These are phyloP conservation scores for Eretmocerus hayati DNA, from an alignment of 2,888 invertebrate genomes.

Conservation along the genomic window DNA sequence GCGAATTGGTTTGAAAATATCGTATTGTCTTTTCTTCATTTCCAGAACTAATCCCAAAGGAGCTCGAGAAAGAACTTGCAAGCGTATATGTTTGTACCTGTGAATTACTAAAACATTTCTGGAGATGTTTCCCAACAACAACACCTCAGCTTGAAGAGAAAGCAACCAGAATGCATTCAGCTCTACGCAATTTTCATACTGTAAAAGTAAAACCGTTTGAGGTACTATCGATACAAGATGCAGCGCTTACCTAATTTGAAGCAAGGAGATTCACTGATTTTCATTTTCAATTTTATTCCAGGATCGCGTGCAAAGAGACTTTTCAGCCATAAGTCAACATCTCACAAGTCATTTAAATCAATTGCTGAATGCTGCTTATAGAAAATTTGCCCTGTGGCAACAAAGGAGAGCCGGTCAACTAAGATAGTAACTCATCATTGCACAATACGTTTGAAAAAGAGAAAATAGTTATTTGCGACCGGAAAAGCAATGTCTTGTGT, in stretches of 20 bases:
- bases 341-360: constrained; percentile 82
- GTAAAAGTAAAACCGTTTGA: constrained; percentile 81
- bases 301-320: constrained; percentile 75
- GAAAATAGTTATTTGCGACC: too few relatives aligned
- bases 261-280: neutral
- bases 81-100: constrained; percentile 79
- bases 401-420: constrained; percentile 53
- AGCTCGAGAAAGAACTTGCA: constrained; percentile 76
- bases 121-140: constrained; percentile 85
- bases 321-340: constrained; percentile 72
- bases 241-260: neutral
- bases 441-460: too few relatives aligned
- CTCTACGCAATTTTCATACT: constrained; percentile 79
- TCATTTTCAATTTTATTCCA: constrained; percentile 39
- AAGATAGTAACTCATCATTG: constrained; percentile 36
- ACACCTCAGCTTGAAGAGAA: constrained; percentile 69
- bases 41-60: constrained; percentile 74
- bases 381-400: constrained; percentile 83
- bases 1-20: neutral
- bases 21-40: constrained; percentile 18
- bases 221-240: constrained; percentile 47
- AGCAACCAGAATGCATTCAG: constrained; percentile 81
- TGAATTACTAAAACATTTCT: constrained; percentile 89
- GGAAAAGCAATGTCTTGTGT: too few relatives aligned
- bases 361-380: constrained; percentile 76